Base-by-base conservation (phyloP, 2,888 invertebrate species). In the Heliconius charithonia region DNA sequence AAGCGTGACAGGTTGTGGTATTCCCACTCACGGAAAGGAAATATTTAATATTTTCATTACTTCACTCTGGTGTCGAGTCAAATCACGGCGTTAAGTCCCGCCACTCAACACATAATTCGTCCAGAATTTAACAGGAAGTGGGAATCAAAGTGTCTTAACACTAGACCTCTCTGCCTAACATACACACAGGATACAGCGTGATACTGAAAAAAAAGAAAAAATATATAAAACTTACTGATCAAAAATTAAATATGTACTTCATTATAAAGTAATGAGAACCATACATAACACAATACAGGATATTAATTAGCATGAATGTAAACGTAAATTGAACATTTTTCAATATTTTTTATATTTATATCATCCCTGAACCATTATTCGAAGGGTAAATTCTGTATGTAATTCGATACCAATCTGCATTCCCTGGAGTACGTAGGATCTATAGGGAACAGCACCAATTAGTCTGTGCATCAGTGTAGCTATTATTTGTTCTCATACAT, bases 371-470 rank as follows among this genome's bases (percentile, higher is more conserved):
- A 25, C 59, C 16, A 72, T 72, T 59, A 72, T 56, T 72, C 59
- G n/a, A 72, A n/a, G 32, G 32, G 32, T 37, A 72, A 32, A 72
- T 25, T 72, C 59, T 72, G n/a, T 32, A 72, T 25, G 59, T 72
- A 72, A 72, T 37, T 37, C 72, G 59, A 72, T 69, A 9, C 37
- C 72, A 59, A 59, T 72, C 59, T 72, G 72, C 37, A 25, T 0
- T 32, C 59, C 72, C 72, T 25, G n/a, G 72, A 32, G 72, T 25
- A 72, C 32, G 29, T 6, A 22, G 71, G 29, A n/a, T 37, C 72
- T 59, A 19, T 13, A 37, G 72, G 72, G 72, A 37, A 25, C n/a
- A 32, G 56, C 59, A 59, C n/a, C 72, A 72, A 72, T 72, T 72
- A 72, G 72, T 59, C 72, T 37, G 32, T 72, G 32, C 59, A 59